A percentile compares a stretch with the other conserved stretches of the same genome.
Conservation (phyloP, 2,888 invertebrate species). For the Zelleria hepariella region DNA sequence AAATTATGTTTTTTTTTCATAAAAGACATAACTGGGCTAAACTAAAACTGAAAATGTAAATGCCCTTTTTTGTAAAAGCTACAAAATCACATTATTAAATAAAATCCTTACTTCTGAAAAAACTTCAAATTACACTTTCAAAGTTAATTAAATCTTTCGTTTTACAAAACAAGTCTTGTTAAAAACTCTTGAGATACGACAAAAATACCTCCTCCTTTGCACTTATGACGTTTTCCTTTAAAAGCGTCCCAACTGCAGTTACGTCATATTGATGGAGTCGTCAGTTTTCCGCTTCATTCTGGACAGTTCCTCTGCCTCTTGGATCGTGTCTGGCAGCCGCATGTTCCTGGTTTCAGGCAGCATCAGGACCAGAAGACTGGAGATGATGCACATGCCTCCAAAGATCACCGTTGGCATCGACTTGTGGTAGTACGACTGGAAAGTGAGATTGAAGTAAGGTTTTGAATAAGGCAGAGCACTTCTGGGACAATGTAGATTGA, state of each 20-base stretch:
- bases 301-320: slow-evolving; percentile 74
- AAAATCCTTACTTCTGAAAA: too few relatives aligned
- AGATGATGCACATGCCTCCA: slow-evolving; percentile 72
- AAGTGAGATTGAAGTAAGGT: too few relatives aligned
- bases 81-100: too few relatives aligned
- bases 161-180: not conserved
- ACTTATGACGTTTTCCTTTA: not conserved
- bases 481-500: too few relatives aligned
- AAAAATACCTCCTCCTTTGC: not conserved
- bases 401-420: slow-evolving; percentile 77
- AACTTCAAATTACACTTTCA: too few relatives aligned
- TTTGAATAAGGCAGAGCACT: too few relatives aligned
- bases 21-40: too few relatives aligned
- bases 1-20: too few relatives aligned
- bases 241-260: not conserved
- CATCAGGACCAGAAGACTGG: slow-evolving; percentile 73
- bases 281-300: slow-evolving; percentile 36
- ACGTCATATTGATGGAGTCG: slow-evolving; percentile 1
- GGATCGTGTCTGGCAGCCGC: slow-evolving; percentile 77
- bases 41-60: too few relatives aligned
- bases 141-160: not conserved
- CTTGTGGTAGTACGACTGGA: slow-evolving; percentile 50
- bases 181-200: not conserved
- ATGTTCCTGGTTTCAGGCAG: slow-evolving; percentile 80
- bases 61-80: too few relatives aligned